Conservation (phyloP, 1,140 invertebrate genomes). For the Drosophila sproati region DNA sequence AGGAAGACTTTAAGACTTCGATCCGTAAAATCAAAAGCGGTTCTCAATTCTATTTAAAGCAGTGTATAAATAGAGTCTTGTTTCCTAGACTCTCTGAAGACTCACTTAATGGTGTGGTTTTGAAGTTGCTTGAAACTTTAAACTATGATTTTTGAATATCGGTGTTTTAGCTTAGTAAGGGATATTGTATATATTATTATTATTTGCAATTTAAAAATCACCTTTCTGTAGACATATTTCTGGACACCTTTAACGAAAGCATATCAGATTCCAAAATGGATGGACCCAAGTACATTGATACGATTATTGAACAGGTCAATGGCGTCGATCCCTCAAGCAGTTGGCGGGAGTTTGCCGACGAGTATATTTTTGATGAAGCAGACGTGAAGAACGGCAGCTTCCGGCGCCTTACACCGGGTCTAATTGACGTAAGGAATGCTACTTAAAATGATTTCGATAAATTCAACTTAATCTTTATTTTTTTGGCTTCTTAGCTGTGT, state of each 20-base stretch:
- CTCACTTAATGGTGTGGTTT: too few relatives aligned
- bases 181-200: too few relatives aligned
- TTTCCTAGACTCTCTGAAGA: too few relatives aligned
- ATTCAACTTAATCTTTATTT: neutral
- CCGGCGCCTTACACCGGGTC: slow-evolving; percentile 63
- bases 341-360: slow-evolving; percentile 72
- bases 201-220: neutral
- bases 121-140: too few relatives aligned
- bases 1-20: too few relatives aligned
- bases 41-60: too few relatives aligned
- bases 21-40: too few relatives aligned
- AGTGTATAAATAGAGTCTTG: too few relatives aligned
- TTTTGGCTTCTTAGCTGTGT: slow-evolving; percentile 55
- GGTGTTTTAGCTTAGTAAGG: too few relatives aligned
- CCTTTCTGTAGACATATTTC: slow-evolving; percentile 63
- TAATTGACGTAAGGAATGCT: slow-evolving; percentile 64
- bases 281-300: slow-evolving; percentile 68
- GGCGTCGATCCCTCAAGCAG: slow-evolving; percentile 73
- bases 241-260: slow-evolving; percentile 76
- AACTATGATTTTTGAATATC: too few relatives aligned
- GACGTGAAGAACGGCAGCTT: slow-evolving; percentile 76
- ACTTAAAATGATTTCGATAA: neutral
- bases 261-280: slow-evolving; percentile 63
- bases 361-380: slow-evolving; percentile 65
- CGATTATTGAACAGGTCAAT: slow-evolving; percentile 76